phyloP scores from a whole-genome alignment of 2,888 invertebrate genomes.

The Myopa testacea region DNA sequence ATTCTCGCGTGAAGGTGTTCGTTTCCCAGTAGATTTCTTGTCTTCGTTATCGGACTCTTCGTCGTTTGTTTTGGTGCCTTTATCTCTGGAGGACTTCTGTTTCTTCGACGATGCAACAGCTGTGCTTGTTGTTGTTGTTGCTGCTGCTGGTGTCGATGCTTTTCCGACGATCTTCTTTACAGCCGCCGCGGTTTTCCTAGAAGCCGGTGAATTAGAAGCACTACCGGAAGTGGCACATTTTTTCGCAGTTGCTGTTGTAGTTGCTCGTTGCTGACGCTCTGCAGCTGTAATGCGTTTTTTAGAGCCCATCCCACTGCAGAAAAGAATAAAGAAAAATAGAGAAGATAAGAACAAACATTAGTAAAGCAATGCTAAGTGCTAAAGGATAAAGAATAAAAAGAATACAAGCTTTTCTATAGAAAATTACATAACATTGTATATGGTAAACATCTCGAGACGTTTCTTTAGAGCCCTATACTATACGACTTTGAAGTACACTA shows the following conservation, averaged over 20 bases:
- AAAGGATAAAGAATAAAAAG: neutral
- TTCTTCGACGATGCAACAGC: slow-evolving; percentile 41
- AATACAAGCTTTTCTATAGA: neutral
- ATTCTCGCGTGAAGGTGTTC: slow-evolving; percentile 46
- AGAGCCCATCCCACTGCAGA: slow-evolving; percentile 61
- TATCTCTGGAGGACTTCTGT: slow-evolving; percentile 34
- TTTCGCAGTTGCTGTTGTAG: slow-evolving; percentile 53
- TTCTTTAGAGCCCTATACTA: neutral
- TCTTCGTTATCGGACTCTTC: slow-evolving; percentile 44
- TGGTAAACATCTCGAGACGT: neutral
- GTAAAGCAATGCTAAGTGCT: neutral
- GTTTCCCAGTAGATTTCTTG: slow-evolving; percentile 43
- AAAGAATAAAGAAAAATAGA: slow-evolving; percentile 27
- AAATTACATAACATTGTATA: neutral
- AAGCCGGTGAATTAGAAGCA: slow-evolving; percentile 49
- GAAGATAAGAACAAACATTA: slow-evolving; percentile 13
- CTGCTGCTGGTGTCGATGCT: slow-evolving; percentile 32
- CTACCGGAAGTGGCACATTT: slow-evolving; percentile 52
- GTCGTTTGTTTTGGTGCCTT: slow-evolving; percentile 29
- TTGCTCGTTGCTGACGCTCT: slow-evolving; percentile 61
- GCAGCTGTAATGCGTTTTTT: slow-evolving; percentile 64
- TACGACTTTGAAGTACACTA: neutral
- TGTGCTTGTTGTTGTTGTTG: slow-evolving; percentile 41
- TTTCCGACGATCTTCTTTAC: slow-evolving; percentile 21
- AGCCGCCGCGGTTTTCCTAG: slow-evolving; percentile 47